Conservation (phyloP, 1,140 invertebrate species). For the Drosophila santomea region DNA sequence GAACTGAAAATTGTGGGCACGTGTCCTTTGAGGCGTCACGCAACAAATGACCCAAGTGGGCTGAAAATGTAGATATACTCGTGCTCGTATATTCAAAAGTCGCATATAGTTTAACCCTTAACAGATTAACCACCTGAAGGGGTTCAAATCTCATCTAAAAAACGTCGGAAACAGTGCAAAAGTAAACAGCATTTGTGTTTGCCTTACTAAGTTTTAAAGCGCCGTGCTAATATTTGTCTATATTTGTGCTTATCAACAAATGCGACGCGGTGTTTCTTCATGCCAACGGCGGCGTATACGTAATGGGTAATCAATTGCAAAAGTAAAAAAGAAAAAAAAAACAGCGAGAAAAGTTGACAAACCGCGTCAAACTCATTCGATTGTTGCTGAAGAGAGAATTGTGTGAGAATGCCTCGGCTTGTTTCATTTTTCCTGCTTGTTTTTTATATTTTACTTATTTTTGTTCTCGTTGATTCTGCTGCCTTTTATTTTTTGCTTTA, state of each 20-base stretch:
- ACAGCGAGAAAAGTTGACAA: slow-evolving; percentile 39
- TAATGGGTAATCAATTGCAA: slow-evolving; percentile 59
- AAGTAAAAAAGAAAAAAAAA: background rate
- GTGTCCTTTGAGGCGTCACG: slow-evolving; percentile 43
- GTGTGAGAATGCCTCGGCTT: slow-evolving; percentile 32
- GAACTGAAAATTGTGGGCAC: slow-evolving; percentile 48
- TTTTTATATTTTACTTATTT: slow-evolving; percentile 20
- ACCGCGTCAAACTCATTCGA: slow-evolving; percentile 67
- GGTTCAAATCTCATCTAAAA: slow-evolving; percentile 11
- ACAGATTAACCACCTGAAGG: background rate
- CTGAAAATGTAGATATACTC: too few relatives aligned
- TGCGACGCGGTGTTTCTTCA: slow-evolving; percentile 29
- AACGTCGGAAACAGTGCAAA: slow-evolving; percentile 1
- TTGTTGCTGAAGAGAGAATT: slow-evolving; percentile 52
- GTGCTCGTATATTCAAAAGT: background rate
- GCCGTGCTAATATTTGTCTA: slow-evolving; percentile 39
- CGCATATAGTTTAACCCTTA: background rate
- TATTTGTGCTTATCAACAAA: slow-evolving; percentile 49
- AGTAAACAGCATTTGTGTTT: background rate
- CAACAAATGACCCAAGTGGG: slow-evolving; percentile 2
- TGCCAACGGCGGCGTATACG: slow-evolving; percentile 53
- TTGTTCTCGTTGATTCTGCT: slow-evolving; percentile 9
- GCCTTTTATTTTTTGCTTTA: background rate
- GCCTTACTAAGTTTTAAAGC: slow-evolving; percentile 21
- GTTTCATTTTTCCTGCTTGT: background rate